A percentile compares a stretch with the other conserved stretches of the same genome.
Conservation (phyloP, 2,113 vertebrate species). For the Hydropotes inermis region DNA sequence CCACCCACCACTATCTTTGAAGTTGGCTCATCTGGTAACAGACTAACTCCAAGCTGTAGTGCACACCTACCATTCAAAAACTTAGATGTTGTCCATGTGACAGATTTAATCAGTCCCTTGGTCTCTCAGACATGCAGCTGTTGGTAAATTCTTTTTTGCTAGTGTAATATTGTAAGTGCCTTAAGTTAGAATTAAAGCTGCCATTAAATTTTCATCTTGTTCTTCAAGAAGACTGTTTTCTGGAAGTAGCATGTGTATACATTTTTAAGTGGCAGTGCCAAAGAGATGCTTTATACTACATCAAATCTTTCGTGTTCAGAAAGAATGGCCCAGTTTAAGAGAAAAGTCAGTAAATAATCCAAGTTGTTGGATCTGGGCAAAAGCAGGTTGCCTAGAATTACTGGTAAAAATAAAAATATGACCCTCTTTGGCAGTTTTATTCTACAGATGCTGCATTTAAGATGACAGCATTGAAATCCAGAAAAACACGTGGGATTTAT, state of each 20-base stretch:
- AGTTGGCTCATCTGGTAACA: conserved; percentile 51
- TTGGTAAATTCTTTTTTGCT: conserved; percentile 82
- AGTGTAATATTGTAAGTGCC: conserved; percentile 81
- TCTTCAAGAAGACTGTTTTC: conserved; percentile 77
- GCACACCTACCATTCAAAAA: conserved; percentile 77
- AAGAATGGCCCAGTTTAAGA: conserved; percentile 74
- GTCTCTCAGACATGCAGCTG: conserved; percentile 82
- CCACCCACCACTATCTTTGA: conserved; percentile 56
- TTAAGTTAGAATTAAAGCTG: conserved; percentile 81
- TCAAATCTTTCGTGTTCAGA: conserved; percentile 74
- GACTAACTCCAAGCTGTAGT: conserved; percentile 29
- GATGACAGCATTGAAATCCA: conserved; percentile 79
- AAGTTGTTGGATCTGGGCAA: conserved; percentile 64
- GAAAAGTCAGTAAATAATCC: conserved; percentile 79
- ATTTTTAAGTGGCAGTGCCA: conserved; percentile 74
- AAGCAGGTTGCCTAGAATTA: conserved; percentile 65
- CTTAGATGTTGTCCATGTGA: conserved; percentile 75
- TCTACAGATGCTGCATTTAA: conserved; percentile 83
- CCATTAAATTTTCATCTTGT: conserved; percentile 79
- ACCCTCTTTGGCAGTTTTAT: conserved; percentile 79
- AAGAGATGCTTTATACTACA: conserved; percentile 76
- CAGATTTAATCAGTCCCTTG: conserved; percentile 80
- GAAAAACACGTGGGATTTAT: conserved; percentile 80
- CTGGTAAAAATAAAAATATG: conserved; percentile 84
- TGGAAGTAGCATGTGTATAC: conserved; percentile 60